Conservation (phyloP, 2,888 invertebrate species). For the Auanema freiburgensis region DNA sequence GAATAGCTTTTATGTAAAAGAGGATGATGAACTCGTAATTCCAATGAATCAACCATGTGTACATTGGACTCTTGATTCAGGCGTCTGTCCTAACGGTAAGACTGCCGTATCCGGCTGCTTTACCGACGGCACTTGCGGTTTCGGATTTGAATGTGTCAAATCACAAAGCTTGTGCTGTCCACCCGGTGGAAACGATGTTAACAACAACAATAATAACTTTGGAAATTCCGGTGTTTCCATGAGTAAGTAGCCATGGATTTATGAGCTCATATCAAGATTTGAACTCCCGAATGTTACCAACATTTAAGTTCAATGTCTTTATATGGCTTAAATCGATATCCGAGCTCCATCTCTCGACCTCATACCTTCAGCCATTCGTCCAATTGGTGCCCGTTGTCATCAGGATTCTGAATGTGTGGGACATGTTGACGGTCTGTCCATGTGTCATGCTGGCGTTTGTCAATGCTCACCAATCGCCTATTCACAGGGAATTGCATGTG, state of each 20-base stretch:
- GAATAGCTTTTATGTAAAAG: too few species aligned
- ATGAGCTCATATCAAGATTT: too few species aligned
- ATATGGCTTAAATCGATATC: too few species aligned
- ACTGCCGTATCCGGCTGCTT: constrained; percentile 50
- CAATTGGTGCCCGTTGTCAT: constrained; percentile 50
- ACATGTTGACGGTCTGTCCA: constrained; percentile 43
- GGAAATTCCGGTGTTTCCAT: too few species aligned
- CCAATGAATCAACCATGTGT: too few species aligned
- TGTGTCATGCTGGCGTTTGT: constrained; percentile 50
- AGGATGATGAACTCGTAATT: too few species aligned
- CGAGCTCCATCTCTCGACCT: too few species aligned
- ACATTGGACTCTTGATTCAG: constrained; percentile 24
- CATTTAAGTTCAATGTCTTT: too few species aligned
- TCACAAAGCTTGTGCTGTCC: constrained; percentile 45
- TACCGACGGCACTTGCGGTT: constrained; percentile 48
- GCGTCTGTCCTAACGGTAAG: constrained; percentile 48
- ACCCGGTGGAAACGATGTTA: constrained; percentile 16
- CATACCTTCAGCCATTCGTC: constrained; percentile 32
- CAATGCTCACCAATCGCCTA: constrained; percentile 52
- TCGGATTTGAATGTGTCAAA: constrained; percentile 43
- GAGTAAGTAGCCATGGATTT: too few species aligned
- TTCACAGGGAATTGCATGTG: constrained; percentile 50
- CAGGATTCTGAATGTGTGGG: constrained; percentile 49
- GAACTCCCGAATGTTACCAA: too few species aligned
- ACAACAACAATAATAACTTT: too few species aligned